phyloP scores from a whole-genome alignment of 2,888 invertebrate species.

The Thalpophila matura region DNA sequence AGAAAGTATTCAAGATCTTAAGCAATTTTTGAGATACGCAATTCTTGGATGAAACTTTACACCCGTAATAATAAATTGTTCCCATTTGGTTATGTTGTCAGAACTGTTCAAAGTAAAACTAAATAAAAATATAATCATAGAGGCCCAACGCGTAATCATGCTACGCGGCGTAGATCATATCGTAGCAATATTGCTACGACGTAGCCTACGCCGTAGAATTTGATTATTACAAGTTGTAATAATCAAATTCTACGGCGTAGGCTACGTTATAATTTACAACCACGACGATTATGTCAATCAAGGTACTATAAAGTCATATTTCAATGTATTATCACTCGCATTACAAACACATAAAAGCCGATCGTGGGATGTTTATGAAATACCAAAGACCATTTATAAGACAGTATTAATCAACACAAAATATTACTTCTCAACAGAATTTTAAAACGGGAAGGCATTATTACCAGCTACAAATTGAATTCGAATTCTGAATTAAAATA shows the following conservation, averaged over 20 bases:
- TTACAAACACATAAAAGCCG: neutral
- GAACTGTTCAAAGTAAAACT: neutral
- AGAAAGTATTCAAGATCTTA: constrained; percentile 24
- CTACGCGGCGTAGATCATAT: constrained; percentile 1
- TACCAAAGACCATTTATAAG: neutral
- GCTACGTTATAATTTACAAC: constrained; percentile 9
- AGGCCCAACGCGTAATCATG: no score
- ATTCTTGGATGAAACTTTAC: constrained; percentile 2
- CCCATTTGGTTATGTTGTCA: neutral
- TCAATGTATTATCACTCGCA: neutral
- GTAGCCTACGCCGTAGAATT: constrained; percentile 8
- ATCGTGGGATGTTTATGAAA: neutral
- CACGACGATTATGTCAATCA: no score
- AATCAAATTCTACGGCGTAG: constrained; percentile 7
- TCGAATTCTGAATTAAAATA: constrained; percentile 19
- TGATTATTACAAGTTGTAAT: neutral
- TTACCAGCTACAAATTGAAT: neutral
- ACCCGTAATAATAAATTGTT: neutral
- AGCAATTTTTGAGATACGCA: neutral
- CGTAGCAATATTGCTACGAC: constrained; percentile 30
- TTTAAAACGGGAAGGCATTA: neutral
- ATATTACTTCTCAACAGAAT: neutral
- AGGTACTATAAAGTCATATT: neutral
- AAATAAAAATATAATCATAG: neutral
- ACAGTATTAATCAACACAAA: neutral